A percentile compares a stretch with the other conserved stretches of the same genome.
phyloP scores from a whole-genome alignment of 2,113 vertebrate species.

The Cephalopholis sonnerati region DNA sequence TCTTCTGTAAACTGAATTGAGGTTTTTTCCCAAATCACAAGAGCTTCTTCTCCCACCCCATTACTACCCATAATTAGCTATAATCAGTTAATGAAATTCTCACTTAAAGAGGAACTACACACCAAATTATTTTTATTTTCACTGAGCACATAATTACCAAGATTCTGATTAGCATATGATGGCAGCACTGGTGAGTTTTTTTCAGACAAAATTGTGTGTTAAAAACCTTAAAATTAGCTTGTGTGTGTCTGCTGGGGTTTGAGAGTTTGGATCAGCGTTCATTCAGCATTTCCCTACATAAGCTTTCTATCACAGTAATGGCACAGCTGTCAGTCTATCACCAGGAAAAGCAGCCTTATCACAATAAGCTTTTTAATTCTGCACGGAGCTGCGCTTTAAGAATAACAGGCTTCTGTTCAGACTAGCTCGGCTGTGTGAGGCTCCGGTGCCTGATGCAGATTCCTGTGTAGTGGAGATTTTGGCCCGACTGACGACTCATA shows the following conservation, averaged over 20 bases:
- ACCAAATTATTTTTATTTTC: not conserved
- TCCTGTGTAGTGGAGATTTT: slow-evolving; percentile 7
- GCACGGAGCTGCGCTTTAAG: not conserved
- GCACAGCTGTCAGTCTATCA: not conserved
- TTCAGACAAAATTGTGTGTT: not conserved
- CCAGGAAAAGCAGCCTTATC: not conserved
- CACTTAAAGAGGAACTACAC: not conserved
- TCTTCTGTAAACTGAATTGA: slow-evolving; percentile 17
- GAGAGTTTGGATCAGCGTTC: not conserved
- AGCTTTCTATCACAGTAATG: not conserved
- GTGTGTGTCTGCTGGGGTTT: not conserved
- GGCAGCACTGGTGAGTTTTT: not conserved
- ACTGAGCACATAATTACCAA: not conserved
- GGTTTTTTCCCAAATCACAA: not conserved
- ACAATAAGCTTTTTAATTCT: no score
- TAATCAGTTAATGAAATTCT: slow-evolving; percentile 45
- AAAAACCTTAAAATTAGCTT: not conserved
- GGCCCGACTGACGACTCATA: slow-evolving; percentile 21
- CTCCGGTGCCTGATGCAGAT: slow-evolving; percentile 16
- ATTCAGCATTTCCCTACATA: slow-evolving; percentile 1
- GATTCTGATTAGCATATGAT: not conserved
- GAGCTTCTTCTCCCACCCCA: slow-evolving; percentile 11
- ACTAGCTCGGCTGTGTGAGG: slow-evolving; percentile 4
- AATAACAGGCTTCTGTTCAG: slow-evolving; percentile 39
- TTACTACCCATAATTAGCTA: slow-evolving; percentile 38